Base-by-base conservation (phyloP, 2,113 vertebrate species). In the Origma solitaria region DNA sequence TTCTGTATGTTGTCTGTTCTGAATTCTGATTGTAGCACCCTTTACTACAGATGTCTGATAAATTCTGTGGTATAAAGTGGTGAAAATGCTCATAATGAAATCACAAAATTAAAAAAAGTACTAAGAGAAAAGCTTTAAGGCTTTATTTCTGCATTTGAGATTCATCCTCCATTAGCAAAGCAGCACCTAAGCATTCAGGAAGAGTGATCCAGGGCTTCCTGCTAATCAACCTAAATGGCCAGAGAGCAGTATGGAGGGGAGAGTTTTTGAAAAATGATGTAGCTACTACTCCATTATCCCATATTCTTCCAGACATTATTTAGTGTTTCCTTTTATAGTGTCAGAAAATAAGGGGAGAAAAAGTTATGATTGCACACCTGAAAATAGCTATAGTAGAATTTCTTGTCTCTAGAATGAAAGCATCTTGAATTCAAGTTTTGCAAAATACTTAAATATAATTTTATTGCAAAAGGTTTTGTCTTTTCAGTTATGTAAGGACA, bases 201-300 rank as follows among this genome's bases (percentile, higher is more conserved):
- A 30, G 6, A 42, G 11, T 7, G 53, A 40, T 38, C 2, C 9
- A 72, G 64, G 28, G 19, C 13, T 62, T 77, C 5, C 19, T 54
- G 16, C 3, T 56, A 10, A 75, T 57, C 14, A 57, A 77, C 25
- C 19, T 83, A 57, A 68, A 53, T 45, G 30, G 40, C 10, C 24
- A 60, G 28, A 76, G 6, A 50, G 23, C 18, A 30, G 2, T 50
- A 47, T 21, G 7, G 22, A 37, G 7, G 16, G 18, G 7, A 81
- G 4, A 50, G 10, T 10, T 15, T 47, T 42, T 5, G 13, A 57
- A 94, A 86, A 56, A 60, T 37, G 0, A 16, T 45, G 30, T 21
- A 27, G 13, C 12, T 57, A 19, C 10, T 53, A 23, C 24, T 40
- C 10, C 0, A 0, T 69, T 64, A 40, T 64, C 9, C 11, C 37